Percentiles rank a stretch among this genome's conserved stretches.
Conservation (phyloP, 2,888 invertebrate genomes). For the Synergus gifuensis region DNA sequence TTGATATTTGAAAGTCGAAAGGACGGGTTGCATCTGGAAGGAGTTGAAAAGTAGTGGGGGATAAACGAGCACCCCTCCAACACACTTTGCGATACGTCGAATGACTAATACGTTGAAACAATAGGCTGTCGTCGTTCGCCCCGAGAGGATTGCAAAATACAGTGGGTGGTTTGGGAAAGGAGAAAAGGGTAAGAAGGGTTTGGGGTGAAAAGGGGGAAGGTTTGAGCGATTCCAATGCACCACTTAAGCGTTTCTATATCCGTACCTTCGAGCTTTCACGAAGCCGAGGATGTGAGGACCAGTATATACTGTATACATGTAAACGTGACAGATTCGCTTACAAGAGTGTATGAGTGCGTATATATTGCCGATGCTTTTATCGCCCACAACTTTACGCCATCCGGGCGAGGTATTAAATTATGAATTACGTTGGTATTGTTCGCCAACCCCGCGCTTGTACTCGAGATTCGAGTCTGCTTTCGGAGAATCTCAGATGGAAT, state of each 20-base stretch:
- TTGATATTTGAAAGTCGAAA: slow-evolving; percentile 63
- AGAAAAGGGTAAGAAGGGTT: slow-evolving; percentile 54
- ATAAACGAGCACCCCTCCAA: slow-evolving; percentile 63
- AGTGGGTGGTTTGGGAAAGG: slow-evolving; percentile 61
- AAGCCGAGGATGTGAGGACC: slow-evolving; percentile 55
- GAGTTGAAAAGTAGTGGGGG: slow-evolving; percentile 54
- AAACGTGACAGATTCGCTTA: slow-evolving; percentile 46
- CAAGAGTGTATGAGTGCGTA: slow-evolving; percentile 47
- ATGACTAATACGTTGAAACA: slow-evolving; percentile 78
- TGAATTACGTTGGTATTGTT: slow-evolving; percentile 64
- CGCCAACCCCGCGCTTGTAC: slow-evolving; percentile 40
- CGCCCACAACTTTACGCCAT: slow-evolving; percentile 60
- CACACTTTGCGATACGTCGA: slow-evolving; percentile 77
- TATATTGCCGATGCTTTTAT: slow-evolving; percentile 62
- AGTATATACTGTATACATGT: not conserved
- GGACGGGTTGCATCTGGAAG: slow-evolving; percentile 51
- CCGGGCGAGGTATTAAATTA: slow-evolving; percentile 64
- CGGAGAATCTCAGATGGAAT: slow-evolving; percentile 48
- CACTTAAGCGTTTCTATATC: slow-evolving; percentile 76
- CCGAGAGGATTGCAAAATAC: slow-evolving; percentile 68
- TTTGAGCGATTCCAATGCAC: slow-evolving; percentile 76
- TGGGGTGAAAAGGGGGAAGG: slow-evolving; percentile 54
- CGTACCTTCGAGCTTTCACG: slow-evolving; percentile 71
- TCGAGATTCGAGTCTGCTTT: slow-evolving; percentile 55
- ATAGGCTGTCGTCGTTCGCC: slow-evolving; percentile 75